Evolutionary conservation across 2,888 invertebrate species (phyloP).

Genomic region (Nymphalis c-album): DNA sequence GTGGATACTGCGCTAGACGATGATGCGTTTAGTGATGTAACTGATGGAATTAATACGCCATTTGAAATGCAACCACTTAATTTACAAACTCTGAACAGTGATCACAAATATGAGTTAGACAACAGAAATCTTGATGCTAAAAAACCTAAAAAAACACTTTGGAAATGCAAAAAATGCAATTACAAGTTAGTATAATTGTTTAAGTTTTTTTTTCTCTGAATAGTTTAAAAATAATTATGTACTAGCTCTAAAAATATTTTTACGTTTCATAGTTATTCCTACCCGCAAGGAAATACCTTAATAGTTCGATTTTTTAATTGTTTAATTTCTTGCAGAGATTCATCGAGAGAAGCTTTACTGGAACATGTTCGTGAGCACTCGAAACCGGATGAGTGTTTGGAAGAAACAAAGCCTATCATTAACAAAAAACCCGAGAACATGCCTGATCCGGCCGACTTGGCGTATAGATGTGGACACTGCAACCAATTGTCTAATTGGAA

Average conservation of each 20-base stretch:
- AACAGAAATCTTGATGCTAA: constrained; percentile 62
- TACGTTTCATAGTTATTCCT: too few species aligned
- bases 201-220: neutral
- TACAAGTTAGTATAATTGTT: constrained; percentile 84
- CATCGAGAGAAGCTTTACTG: constrained; percentile 73
- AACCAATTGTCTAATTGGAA: constrained; percentile 92
- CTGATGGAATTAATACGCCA: constrained; percentile 61
- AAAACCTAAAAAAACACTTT: constrained; percentile 86
- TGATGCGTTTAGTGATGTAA: constrained; percentile 75
- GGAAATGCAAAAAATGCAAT: constrained; percentile 95
- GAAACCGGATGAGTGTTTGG: constrained; percentile 50
- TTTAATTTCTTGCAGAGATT: constrained; percentile 60
- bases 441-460: constrained; percentile 71
- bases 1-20: constrained; percentile 73
- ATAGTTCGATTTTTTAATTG: neutral
- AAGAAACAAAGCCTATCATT: constrained; percentile 45
- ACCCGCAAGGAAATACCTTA: too few species aligned
- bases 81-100: constrained; percentile 71
- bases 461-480: constrained; percentile 89
- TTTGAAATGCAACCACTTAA: constrained; percentile 84
- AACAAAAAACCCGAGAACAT: constrained; percentile 62
- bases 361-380: constrained; percentile 76
- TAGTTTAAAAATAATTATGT: neutral
- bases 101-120: constrained; percentile 53
- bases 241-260: too few species aligned